Evolutionary conservation across 2,797 vertebrate genomes (phyloP).

Genomic region (Poeciliopsis presidionis): DNA sequence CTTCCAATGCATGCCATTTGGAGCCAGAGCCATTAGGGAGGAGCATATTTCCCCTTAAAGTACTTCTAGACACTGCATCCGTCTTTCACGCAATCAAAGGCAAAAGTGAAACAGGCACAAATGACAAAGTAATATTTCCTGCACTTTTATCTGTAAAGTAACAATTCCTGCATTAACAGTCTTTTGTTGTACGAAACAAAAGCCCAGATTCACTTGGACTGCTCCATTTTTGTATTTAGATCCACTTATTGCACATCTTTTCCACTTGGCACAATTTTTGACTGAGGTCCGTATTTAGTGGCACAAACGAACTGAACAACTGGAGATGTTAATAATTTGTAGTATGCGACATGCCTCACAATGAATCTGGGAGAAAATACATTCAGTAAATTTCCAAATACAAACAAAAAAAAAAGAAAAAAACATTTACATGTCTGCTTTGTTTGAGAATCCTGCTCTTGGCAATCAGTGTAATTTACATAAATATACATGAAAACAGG

Average conservation of each 20-base stretch:
- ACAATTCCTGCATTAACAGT: neutral
- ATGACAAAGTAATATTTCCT: conserved; percentile 4
- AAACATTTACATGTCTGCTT: neutral
- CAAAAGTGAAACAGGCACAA: neutral
- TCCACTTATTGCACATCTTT: neutral
- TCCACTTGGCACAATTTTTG: neutral
- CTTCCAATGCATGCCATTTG: neutral
- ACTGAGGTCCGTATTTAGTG: neutral
- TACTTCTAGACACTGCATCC: neutral
- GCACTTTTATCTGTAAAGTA: neutral
- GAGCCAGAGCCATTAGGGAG: neutral
- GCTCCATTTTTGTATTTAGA: neutral
- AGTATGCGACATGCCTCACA: neutral
- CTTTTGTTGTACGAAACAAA: neutral
- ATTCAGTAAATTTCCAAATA: neutral
- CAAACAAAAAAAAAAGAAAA: neutral
- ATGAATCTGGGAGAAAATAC: neutral
- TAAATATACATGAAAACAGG: neutral
- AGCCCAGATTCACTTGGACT: neutral
- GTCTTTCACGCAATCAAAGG: neutral
- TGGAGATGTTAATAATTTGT: neutral
- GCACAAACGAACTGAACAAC: neutral
- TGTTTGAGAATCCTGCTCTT: neutral
- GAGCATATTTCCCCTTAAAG: neutral
- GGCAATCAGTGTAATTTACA: neutral